A percentile compares a stretch with the other conserved stretches of the same genome.
Conservation (phyloP, 92 coral and sea anemone species). For the Hydrozoanthus gracilis region DNA sequence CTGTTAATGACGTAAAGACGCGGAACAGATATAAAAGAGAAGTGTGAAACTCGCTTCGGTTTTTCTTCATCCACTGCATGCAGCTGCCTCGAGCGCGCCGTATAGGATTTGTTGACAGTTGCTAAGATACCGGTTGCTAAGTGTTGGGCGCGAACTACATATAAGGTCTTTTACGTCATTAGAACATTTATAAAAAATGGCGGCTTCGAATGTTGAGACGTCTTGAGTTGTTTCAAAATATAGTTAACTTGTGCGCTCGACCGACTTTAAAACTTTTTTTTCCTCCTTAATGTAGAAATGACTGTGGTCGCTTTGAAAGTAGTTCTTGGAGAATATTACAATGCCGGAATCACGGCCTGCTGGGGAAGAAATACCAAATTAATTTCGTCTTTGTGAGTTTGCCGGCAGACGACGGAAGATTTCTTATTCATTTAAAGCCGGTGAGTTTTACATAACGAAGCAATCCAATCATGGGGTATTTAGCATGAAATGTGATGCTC, state of each 20-base stretch:
- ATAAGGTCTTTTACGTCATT: conserved; percentile 74
- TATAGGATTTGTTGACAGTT: conserved; percentile 29
- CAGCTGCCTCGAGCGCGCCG: neutral
- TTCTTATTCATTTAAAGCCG: neutral
- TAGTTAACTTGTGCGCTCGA: neutral
- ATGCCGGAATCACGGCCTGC: no score
- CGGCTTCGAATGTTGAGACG: conserved; percentile 49
- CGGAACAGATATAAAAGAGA: no score
- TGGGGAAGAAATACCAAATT: no score
- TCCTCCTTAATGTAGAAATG: neutral
- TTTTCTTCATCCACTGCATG: no score
- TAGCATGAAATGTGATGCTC: neutral
- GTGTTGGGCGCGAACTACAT: conserved; percentile 1
- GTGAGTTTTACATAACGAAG: neutral
- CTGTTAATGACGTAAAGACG: no score
- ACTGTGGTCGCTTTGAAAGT: neutral
- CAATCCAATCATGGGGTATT: neutral
- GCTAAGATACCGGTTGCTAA: conserved; percentile 40
- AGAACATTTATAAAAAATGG: conserved; percentile 68
- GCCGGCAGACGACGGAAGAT: neutral
- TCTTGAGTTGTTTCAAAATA: neutral
- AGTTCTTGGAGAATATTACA: neutral
- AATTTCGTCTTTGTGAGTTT: no score
- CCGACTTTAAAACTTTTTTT: neutral
- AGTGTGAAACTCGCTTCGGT: no score